Evolutionary conservation across 1,140 invertebrate species (phyloP).

Genomic region (Brachionus rubens): DNA sequence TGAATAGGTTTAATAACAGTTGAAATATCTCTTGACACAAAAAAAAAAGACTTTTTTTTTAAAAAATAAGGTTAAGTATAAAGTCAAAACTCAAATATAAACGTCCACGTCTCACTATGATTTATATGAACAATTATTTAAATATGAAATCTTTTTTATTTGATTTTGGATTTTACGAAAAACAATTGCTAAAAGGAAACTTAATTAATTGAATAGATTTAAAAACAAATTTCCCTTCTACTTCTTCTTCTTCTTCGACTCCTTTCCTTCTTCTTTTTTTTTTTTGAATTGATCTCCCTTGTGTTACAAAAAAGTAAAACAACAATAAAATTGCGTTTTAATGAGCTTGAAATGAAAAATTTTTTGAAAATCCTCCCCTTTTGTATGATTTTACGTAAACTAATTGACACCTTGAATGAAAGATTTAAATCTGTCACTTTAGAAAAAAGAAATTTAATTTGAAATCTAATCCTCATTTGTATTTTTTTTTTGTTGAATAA

Average conservation of each 20-base stretch:
- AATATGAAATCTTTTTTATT: neutral
- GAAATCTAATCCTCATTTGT: slow-evolving; percentile 28
- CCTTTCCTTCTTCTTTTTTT: slow-evolving; percentile 16
- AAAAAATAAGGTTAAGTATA: too few relatives aligned
- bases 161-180: slow-evolving; percentile 20
- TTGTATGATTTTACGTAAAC: too few relatives aligned
- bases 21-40: too few relatives aligned
- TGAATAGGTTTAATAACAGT: too few relatives aligned
- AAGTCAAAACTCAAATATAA: too few relatives aligned
- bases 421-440: slow-evolving; percentile 9
- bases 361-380: slow-evolving; percentile 6
- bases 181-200: slow-evolving; percentile 15
- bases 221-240: slow-evolving; percentile 5
- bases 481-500: neutral
- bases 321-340: too few relatives aligned
- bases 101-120: too few relatives aligned
- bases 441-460: neutral
- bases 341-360: too few relatives aligned
- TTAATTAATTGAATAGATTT: slow-evolving; percentile 34
- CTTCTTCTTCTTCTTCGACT: neutral
- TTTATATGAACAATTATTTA: too few relatives aligned
- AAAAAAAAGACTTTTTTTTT: too few relatives aligned
- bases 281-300: slow-evolving; percentile 16
- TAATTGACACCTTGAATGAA: slow-evolving; percentile 34
- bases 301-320: neutral